Base-by-base conservation (phyloP, 2,888 invertebrate species). In the Xestia xanthographa region DNA sequence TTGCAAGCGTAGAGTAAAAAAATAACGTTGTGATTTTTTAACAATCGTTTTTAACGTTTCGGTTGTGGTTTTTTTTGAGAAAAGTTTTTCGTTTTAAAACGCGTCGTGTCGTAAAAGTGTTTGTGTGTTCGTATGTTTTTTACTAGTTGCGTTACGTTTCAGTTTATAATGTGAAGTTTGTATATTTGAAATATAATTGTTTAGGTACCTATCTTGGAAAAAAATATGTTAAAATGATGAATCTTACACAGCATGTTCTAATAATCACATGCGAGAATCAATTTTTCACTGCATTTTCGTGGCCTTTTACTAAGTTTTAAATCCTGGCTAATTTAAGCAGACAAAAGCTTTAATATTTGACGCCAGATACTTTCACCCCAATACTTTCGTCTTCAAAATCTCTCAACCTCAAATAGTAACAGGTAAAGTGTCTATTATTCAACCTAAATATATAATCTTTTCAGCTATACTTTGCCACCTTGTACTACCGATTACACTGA, bases 1-100 rank as follows among this genome's bases (percentile, higher is more conserved):
- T 93, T 93, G 93, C 92, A 90, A 90, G 75, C 20, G 72, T 75
- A 86, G 66, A 45, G 29, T 83, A 75, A 84, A 71, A 34, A 86
- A 86, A 84, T 75, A 79, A 88, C 79, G 90, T 91, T 91, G 89
- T 91, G 88, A 90, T 89, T 89, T 87, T 80, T 79, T 72, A 82
- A 85, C 75, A 72, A 83, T 50, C 60, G 87, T 89, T 80, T 82
- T 79, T 87, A 85, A 87, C 72, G 79, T 89, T 92, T 93, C 66
- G 93, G 93, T 93, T 93, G 93, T 94, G 92, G 88, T 91, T 89
- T 77, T 86, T 86, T 60, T 60, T 34, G 26, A 53, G 29, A 9
- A 71, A 68, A 70, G 41, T 75, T 72, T 75, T 85, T 82, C 75
- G 81, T 85, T 72, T 79, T 83, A 74, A 85, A 75, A 29, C 34